These are phyloP conservation scores for Tragulus kanchil DNA, from an alignment of 2,113 vertebrate species.

Conservation along the genomic window DNA sequence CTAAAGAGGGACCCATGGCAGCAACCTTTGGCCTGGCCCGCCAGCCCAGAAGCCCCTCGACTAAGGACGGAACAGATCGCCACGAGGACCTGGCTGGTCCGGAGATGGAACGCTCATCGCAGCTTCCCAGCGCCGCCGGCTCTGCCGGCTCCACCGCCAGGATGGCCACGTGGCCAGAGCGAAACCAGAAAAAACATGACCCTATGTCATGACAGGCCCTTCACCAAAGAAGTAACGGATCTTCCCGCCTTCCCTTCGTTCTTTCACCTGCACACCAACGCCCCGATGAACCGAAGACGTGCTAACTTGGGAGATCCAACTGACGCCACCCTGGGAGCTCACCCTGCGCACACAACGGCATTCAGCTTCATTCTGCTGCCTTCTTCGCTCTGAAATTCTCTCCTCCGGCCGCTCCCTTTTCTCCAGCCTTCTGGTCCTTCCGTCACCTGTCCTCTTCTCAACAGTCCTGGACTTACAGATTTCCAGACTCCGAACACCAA, in stretches of 20 bases:
- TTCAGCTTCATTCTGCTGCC: background rate
- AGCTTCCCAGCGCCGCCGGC: background rate
- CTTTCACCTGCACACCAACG: background rate
- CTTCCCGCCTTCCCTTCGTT: background rate
- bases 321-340: background rate
- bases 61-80: no score
- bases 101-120: background rate
- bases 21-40: background rate
- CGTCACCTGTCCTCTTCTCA: background rate
- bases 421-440: background rate
- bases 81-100: background rate
- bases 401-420: background rate
- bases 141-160: background rate
- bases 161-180: background rate
- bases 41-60: background rate
- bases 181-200: background rate
- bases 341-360: background rate
- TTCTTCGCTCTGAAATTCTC: background rate
- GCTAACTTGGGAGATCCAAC: background rate
- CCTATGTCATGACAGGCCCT: background rate
- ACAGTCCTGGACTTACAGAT: background rate
- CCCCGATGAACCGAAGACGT: background rate
- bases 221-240: background rate
- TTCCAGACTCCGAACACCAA: background rate
- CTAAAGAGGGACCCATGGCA: background rate